Conservation (phyloP, 1,140 invertebrate genomes). For the Drosophila bocqueti region DNA sequence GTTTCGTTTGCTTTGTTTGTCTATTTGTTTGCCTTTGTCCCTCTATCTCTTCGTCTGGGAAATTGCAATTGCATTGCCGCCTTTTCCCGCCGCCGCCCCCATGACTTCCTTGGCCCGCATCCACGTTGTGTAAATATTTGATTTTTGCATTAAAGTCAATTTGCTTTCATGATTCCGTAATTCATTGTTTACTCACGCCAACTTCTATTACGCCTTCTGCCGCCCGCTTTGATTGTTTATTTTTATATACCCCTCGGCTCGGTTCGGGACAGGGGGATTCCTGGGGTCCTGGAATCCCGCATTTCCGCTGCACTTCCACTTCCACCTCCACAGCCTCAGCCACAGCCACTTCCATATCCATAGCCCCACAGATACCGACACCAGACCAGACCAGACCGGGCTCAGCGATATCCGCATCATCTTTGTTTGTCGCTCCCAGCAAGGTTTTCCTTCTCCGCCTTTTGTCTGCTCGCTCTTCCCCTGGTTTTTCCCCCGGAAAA, state of each 20-base stretch:
- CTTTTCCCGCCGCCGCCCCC: not conserved
- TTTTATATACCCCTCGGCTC: conserved; percentile 36
- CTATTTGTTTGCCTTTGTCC: conserved; percentile 39
- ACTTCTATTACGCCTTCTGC: conserved; percentile 76
- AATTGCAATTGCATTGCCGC: conserved; percentile 65
- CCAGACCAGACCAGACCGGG: conserved; percentile 31
- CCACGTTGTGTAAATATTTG: conserved; percentile 81
- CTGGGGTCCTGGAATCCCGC: conserved; percentile 50
- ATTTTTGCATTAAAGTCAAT: conserved; percentile 84
- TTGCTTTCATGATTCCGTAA: conserved; percentile 84
- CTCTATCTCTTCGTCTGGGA: conserved; percentile 18
- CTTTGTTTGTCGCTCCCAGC: conserved; percentile 73
- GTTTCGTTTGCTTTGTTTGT: conserved; percentile 43
- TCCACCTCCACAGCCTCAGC: too few relatives aligned
- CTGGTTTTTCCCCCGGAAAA: conserved; percentile 4
- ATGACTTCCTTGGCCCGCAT: conserved; percentile 34
- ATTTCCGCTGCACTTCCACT: conserved; percentile 73
- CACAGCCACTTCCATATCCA: conserved; percentile 19
- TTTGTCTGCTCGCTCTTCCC: conserved; percentile 30
- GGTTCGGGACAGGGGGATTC: not conserved
- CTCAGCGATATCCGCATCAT: conserved; percentile 78
- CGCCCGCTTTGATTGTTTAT: conserved; percentile 70
- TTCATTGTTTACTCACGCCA: conserved; percentile 82
- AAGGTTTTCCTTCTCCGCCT: conserved; percentile 33
- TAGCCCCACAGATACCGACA: conserved; percentile 25